Base-by-base conservation (phyloP, 2,797 vertebrate genomes). In the Notolabrus celidotus region DNA sequence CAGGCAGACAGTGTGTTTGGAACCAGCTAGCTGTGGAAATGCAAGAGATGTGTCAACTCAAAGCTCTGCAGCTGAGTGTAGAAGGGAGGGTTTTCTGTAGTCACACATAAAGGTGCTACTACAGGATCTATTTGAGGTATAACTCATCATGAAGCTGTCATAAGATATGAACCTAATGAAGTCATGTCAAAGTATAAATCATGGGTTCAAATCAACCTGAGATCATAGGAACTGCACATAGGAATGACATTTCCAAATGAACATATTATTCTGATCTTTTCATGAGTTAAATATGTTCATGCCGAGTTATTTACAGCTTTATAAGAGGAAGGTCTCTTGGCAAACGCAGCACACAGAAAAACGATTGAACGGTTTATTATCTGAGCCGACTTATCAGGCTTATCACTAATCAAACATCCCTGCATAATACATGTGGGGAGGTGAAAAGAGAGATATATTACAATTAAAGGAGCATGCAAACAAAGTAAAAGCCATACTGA, bases 391-490 rank as follows among this genome's bases (percentile, higher is more conserved):
- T 55, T 54, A 74, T 68, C 51, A 17, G 71, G 60, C 80, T 88
- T 88, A 91, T 90, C 87, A 71, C 80, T 88, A 51, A 83, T 87
- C 84, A 79, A 71, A 89, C 80, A 82, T 80, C 63, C 58, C 12
- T 2, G 64, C 61, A 69, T 76, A 75, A 82, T 77, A 62, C 69
- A 61, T 61, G 56, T 12, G 68, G 71, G 58, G 11, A 77, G 81
- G 71, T 36, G 61, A 79, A 79, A 68, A 76, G 65, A 83, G 79
- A 85, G 80, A n/a, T n/a, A 53, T 45, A 16, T 70, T 82, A 79
- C 91, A 89, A 90, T 92, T 88, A 89, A 91, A 84, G 80, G 86
- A 78, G 71, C 82, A 62, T 80, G 80, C 72, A 89, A 91, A 91
- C 77, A 87, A 89, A 89, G 83, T 80, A 70, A 86, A 86, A 84